Conservation (phyloP, 2,797 vertebrate species). For the Falco naumanni region DNA sequence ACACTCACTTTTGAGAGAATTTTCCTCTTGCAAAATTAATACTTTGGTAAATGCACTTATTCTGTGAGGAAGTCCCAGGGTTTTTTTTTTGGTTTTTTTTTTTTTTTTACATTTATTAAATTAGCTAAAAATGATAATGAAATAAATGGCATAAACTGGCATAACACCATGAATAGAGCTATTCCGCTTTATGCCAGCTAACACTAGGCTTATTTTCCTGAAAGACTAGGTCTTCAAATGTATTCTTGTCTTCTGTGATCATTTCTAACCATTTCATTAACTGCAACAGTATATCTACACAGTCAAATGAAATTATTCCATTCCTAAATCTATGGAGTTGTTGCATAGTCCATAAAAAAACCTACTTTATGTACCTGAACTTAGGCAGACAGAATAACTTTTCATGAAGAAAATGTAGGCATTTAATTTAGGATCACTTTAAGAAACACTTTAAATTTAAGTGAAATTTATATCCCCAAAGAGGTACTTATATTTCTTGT, state of each 20-base stretch:
- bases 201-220: not conserved
- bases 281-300: not conserved
- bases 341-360: not conserved
- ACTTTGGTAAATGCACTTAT: slow-evolving; percentile 48
- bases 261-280: not conserved
- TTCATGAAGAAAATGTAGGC: not conserved
- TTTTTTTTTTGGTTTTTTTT: slow-evolving; percentile 66
- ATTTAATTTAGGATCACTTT: not conserved
- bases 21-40: slow-evolving; percentile 62
- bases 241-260: not conserved
- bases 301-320: not conserved
- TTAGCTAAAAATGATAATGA: slow-evolving; percentile 18
- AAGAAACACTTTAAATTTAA: not conserved
- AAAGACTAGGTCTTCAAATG: not conserved
- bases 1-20: slow-evolving; percentile 44
- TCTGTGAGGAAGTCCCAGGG: slow-evolving; percentile 40
- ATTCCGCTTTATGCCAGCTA: not conserved
- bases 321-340: not conserved
- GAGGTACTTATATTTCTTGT: not conserved
- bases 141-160: not conserved
- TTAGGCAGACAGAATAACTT: not conserved
- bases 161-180: not conserved
- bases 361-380: not conserved
- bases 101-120: slow-evolving; percentile 45
- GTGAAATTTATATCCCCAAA: not conserved